Conservation (phyloP, 2,797 vertebrate species). For the Psittacula derbiana region DNA sequence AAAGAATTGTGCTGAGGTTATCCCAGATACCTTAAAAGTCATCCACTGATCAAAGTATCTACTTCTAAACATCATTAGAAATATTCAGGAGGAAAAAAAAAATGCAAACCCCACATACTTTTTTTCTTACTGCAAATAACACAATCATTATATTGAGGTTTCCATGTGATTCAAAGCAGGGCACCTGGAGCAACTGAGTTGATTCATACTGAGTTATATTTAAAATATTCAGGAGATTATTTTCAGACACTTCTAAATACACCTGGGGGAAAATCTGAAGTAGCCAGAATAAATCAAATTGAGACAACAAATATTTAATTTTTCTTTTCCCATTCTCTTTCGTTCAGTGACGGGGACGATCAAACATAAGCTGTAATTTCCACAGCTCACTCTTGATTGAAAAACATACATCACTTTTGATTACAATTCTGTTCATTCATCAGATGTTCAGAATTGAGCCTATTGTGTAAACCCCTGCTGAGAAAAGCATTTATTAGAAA, state of each 20-base stretch:
- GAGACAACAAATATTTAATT: background rate
- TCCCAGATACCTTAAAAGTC: background rate
- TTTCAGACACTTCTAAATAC: background rate
- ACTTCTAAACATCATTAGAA: background rate
- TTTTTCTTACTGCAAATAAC: background rate
- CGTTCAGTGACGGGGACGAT: background rate
- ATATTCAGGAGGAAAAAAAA: background rate
- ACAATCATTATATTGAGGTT: background rate
- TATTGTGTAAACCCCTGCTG: background rate
- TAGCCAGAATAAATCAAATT: background rate
- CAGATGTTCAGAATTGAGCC: background rate
- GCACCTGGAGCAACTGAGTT: background rate
- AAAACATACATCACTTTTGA: background rate
- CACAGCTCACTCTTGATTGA: background rate
- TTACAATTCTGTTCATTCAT: background rate
- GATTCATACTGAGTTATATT: background rate
- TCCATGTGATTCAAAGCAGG: background rate
- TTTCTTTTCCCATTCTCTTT: background rate
- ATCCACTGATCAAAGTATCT: background rate
- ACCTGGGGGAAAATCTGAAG: background rate
- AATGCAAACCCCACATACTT: background rate
- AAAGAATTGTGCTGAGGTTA: background rate
- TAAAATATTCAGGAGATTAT: background rate
- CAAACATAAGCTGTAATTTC: background rate
- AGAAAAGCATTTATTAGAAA: background rate